Evolutionary conservation across 1,140 invertebrate species (phyloP).

Genomic region (Drosophila mayri): DNA sequence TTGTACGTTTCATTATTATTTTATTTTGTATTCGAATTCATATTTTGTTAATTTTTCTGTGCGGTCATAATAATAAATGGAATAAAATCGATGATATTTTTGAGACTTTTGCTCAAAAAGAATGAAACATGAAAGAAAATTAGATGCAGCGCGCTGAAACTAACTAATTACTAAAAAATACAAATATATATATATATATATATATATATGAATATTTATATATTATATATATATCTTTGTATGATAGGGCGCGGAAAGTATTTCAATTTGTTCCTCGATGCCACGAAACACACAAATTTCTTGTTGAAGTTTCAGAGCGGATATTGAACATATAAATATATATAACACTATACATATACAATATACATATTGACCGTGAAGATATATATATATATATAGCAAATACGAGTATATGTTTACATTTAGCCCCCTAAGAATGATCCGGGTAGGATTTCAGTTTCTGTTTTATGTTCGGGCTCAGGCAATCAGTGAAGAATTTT

Average conservation of each 20-base stretch:
- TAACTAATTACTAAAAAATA: conserved; percentile 35
- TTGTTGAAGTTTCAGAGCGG: conserved; percentile 30
- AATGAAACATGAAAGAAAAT: conserved; percentile 21
- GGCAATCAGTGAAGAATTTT: conserved; percentile 55
- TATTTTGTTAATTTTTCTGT: conserved; percentile 50
- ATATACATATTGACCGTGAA: conserved; percentile 69
- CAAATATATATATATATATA: conserved; percentile 21
- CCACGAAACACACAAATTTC: conserved; percentile 39
- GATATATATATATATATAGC: conserved; percentile 28
- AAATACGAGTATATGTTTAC: conserved; percentile 37
- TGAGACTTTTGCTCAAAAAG: conserved; percentile 63
- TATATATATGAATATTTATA: conserved; percentile 26
- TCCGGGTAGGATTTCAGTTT: conserved; percentile 8
- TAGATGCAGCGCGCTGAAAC: conserved; percentile 25
- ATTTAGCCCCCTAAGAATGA: conserved; percentile 16
- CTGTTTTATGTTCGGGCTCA: conserved; percentile 24
- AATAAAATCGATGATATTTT: conserved; percentile 38
- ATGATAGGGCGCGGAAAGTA: conserved; percentile 12
- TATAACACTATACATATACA: conserved; percentile 69
- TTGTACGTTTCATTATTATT: conserved; percentile 34
- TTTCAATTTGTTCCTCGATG: conserved; percentile 71
- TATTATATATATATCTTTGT: neutral
- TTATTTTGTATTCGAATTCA: conserved; percentile 42
- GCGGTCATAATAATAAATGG: conserved; percentile 38
- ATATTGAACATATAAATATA: conserved; percentile 33